Percentiles rank a stretch among this genome's conserved stretches.
These are phyloP conservation scores for Microchirus variegatus DNA, from an alignment of 2,797 vertebrate species.

Conservation along the genomic window DNA sequence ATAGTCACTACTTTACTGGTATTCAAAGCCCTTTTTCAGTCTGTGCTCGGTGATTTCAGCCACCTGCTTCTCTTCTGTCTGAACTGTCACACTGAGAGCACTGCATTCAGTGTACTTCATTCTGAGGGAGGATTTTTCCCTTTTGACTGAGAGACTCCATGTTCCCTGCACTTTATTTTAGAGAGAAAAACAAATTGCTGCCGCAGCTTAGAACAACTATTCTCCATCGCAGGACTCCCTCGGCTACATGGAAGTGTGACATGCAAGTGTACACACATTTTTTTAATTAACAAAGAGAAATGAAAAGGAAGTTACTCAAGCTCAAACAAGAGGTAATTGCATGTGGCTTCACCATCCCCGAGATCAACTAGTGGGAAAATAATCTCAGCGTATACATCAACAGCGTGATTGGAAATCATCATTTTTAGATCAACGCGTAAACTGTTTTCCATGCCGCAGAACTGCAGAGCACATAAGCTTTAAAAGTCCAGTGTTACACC, in stretches of 20 bases:
- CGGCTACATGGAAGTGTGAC: constrained; percentile 12
- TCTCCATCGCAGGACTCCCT: constrained; percentile 27
- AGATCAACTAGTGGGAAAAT: constrained; percentile 29
- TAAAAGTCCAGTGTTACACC: neutral
- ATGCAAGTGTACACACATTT: constrained; percentile 6
- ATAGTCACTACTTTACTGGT: constrained; percentile 53
- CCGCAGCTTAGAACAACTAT: constrained; percentile 41
- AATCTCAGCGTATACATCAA: constrained; percentile 47
- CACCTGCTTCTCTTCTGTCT: constrained; percentile 66
- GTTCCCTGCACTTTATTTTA: constrained; percentile 57
- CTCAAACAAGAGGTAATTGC: constrained; percentile 68
- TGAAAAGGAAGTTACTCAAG: constrained; percentile 61
- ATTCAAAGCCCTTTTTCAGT: constrained; percentile 41
- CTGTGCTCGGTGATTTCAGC: constrained; percentile 47
- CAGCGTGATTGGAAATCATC: constrained; percentile 54
- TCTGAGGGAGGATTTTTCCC: constrained; percentile 12
- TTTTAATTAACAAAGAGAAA: constrained; percentile 71
- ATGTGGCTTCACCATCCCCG: constrained; percentile 41
- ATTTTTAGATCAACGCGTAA: constrained; percentile 49
- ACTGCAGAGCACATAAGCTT: neutral
- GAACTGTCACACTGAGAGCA: constrained; percentile 39
- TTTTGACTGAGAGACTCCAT: constrained; percentile 20
- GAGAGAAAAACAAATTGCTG: constrained; percentile 53
- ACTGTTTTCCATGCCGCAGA: constrained; percentile 10
- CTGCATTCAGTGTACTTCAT: constrained; percentile 35